These are phyloP conservation scores for Drosophila ogumai DNA, from an alignment of 1,140 invertebrate genomes.

Conservation along the genomic window DNA sequence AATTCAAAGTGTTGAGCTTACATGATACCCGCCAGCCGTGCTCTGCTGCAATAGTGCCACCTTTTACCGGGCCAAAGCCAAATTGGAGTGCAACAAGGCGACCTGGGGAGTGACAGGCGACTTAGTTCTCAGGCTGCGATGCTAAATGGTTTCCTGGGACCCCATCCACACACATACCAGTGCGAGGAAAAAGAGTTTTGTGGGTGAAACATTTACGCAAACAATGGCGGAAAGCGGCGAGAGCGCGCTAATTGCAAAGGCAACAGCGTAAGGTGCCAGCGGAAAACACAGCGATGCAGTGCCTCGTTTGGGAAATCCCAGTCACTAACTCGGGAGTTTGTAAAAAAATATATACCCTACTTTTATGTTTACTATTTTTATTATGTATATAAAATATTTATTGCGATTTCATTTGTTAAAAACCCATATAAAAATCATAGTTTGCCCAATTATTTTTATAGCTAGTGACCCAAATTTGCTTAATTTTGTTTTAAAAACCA, in stretches of 20 bases:
- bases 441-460: neutral
- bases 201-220: constrained; percentile 74
- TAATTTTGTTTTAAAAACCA: neutral
- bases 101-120: constrained; percentile 66
- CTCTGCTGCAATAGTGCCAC: constrained; percentile 53
- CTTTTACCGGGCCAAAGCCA: constrained; percentile 67
- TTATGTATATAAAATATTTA: neutral
- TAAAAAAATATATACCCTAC: constrained; percentile 1
- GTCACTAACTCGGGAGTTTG: neutral
- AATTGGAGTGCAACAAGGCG: constrained; percentile 56
- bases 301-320: constrained; percentile 1
- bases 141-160: constrained; percentile 78
- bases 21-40: constrained; percentile 16
- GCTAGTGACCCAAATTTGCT: neutral
- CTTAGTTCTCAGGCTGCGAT: constrained; percentile 77
- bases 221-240: constrained; percentile 65
- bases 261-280: constrained; percentile 17
- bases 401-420: neutral
- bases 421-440: too few species aligned
- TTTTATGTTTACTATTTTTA: neutral
- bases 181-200: constrained; percentile 17
- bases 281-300: constrained; percentile 18
- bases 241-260: constrained; percentile 64
- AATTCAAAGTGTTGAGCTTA: constrained; percentile 59
- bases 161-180: constrained; percentile 7